Evolutionary conservation across 2,113 vertebrate species (phyloP), one percentile per base, ranked within the genome.

Genomic region (Centrocercus urophasianus): DNA sequence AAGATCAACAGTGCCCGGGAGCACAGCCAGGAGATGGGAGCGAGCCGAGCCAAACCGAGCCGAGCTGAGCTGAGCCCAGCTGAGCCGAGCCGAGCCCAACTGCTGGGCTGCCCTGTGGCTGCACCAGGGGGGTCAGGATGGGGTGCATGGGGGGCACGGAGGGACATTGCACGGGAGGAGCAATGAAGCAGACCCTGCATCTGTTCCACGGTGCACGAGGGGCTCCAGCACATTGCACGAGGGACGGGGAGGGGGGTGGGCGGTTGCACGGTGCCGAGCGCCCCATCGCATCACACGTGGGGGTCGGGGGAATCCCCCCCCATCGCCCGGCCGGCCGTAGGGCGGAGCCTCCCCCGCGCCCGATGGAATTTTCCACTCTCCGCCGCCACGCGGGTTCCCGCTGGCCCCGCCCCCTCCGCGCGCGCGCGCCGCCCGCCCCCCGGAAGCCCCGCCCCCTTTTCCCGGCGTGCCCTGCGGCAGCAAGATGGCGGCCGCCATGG

Each of bases 401-500:
- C n/a, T 5, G 34, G 25, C 8, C 27, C 8, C 72, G 42, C 70
- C 67, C 69, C 36, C 12, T 3, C 21, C 13, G 47, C 43, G 52
- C 50, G 59, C 5, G 42, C 42, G 42, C 42, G 42, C 38, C 42
- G 42, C 42, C 42, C 77, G n/a, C 69, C 40, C 6, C 2, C 10
- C 19, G 38, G 32, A 32, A 30, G 27, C 66, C 27, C 13, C 83
- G 47, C 92, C 93, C n/a, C 6, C n/a, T 8, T 50, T 0, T 61
- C 91, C 93, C 93, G 22, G 22, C 88, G 45, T 52, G 42, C 95
- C 2, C 22, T 86, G 94, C 94, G 92, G 5, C 10, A 17, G 4
- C 38, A 98, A 98, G 70, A 99, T 99, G 99, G 99, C 98, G 95
- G 90, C 96, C 21, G 93, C 98, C 98, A 13, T 98, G 71, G 88